Evolutionary conservation across 2,888 invertebrate species (phyloP), one percentile per base, ranked within the genome.

Genomic region (Chymomyza caudatula): DNA sequence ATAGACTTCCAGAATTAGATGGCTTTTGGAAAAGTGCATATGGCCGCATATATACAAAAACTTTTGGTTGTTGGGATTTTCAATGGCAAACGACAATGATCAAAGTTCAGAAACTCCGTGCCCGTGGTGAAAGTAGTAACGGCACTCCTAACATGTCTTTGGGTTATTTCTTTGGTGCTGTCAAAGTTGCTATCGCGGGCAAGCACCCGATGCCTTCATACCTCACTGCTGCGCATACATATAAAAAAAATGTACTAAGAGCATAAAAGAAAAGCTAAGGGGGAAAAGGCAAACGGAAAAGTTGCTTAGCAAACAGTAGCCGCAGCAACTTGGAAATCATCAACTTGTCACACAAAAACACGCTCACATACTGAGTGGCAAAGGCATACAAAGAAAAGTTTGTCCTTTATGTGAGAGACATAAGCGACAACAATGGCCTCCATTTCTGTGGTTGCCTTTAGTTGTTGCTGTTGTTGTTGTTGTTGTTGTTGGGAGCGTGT

Each of bases 371-470:
- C 29, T 8, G 11, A 37, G 29, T 29, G 63, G 59, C 47, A 44
- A 66, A 67, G 54, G 66, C 61, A 58, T 47, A 47, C 13, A 25
- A 53, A 13, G 25, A 25, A 53, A 53, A 53, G 53, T 53, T 53
- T 25, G 23, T 25, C 53, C 53, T 53, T 53, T 53, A 53, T 53
- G 25, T 25, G 53, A n/a, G 11, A 8, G 5, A 15, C 25, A 13
- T 8, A 51, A 51, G 19, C 19, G 11, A 51, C 8, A 51, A 17
- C 19, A 44, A 17, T 17, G 47, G 20, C 17, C 51, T 19, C 20
- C 51, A 13, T 17, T 19, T 20, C 8, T 51, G 19, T 13, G 13
- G 51, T 20, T 51, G 51, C 51, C 13, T 4, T 20, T 51, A n/a
- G 4, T 51, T 51, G 44, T 37, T 25, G 5, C 19, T 25, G 55